Base-by-base conservation (phyloP, 2,797 vertebrate species). In the Hyperoplus lanceolatus region DNA sequence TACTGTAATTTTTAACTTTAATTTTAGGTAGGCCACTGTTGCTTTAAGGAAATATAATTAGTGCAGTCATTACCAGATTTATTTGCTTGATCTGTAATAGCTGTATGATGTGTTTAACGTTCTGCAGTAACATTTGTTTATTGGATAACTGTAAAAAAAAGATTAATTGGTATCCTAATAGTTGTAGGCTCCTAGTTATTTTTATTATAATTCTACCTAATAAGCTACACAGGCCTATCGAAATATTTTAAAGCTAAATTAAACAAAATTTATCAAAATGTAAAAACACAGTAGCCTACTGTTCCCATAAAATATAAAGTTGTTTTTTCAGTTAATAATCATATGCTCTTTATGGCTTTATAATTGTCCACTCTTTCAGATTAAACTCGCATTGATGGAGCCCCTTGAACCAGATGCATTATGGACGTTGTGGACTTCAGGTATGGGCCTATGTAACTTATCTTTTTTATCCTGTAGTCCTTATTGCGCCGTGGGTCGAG, bases 381-480 rank as follows among this genome's bases (percentile, higher is more conserved):
- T 1, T 6, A 69, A 59, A 2, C 58, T 14, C 51, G 11, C 39
- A 15, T 59, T 56, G 46, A 81, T 84, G 86, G 84, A 78, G 63
- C 42, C 45, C 12, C 4, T 36, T 46, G 74, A 39, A 2, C 39
- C 16, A 1, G 41, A 68, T 56, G 69, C 9, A 8, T 48, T 80
- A 86, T 89, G 90, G 87, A 84, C 42, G 51, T 70, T 2, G n/a
- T 72, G 56, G 81, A 70, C 57, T 29, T 29, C 29, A 29, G 29
- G 29, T 29, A 29, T 29, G 29, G 29, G 29, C 29, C 29, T 3
- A 29, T 29, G 29, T 29, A 29, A 29, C 29, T 29, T 29, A 29
- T 29, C 29, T 29, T 3, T 29, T 29, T 29, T 29, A 29, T 29
- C 29, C 29, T 29, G 29, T 29, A 29, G 29, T 29, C 29, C 29